These are phyloP conservation scores for Megaustenia siamemsis DNA, from an alignment of 2,888 invertebrate genomes.

Conservation along the genomic window DNA sequence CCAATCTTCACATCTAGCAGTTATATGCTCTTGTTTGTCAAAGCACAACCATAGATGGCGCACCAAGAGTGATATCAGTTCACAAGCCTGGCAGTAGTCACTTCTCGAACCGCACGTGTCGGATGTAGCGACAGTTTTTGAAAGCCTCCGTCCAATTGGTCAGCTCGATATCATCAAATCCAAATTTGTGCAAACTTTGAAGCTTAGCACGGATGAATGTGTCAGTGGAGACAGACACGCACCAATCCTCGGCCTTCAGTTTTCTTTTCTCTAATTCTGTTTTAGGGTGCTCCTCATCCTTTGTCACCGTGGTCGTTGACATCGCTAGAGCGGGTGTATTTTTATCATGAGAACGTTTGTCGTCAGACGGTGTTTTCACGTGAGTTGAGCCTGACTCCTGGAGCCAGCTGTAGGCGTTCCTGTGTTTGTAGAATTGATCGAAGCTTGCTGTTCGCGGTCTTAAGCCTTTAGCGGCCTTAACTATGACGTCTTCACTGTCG, in stretches of 20 bases:
- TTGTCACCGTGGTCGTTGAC: neutral
- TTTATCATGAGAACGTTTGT: conserved; percentile 26
- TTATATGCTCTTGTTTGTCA: too few relatives aligned
- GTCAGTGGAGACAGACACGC: conserved; percentile 48
- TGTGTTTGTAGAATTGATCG: conserved; percentile 20
- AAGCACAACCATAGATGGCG: too few relatives aligned
- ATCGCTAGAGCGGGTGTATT: neutral
- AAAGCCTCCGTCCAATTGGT: conserved; percentile 56
- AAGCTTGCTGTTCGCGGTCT: conserved; percentile 50
- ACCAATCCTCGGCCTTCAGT: conserved; percentile 56
- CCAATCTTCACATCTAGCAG: too few relatives aligned
- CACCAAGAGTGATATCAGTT: too few relatives aligned
- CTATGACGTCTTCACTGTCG: conserved; percentile 2
- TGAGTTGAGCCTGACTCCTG: neutral
- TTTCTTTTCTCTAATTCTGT: conserved; percentile 51
- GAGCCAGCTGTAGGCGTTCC: neutral
- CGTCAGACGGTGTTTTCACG: conserved; percentile 2
- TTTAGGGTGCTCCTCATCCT: conserved; percentile 41
- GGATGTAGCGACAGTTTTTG: conserved; percentile 48
- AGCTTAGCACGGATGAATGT: conserved; percentile 52
- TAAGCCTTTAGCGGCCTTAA: conserved; percentile 51
- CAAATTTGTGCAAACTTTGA: conserved; percentile 51
- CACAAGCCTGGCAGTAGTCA: too few relatives aligned
- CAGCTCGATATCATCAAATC: conserved; percentile 53
- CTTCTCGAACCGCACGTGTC: neutral